Evolutionary conservation across 2,797 vertebrate genomes (phyloP), one percentile per base, ranked within the genome.

Genomic region (Hyperoplus immaculatus): DNA sequence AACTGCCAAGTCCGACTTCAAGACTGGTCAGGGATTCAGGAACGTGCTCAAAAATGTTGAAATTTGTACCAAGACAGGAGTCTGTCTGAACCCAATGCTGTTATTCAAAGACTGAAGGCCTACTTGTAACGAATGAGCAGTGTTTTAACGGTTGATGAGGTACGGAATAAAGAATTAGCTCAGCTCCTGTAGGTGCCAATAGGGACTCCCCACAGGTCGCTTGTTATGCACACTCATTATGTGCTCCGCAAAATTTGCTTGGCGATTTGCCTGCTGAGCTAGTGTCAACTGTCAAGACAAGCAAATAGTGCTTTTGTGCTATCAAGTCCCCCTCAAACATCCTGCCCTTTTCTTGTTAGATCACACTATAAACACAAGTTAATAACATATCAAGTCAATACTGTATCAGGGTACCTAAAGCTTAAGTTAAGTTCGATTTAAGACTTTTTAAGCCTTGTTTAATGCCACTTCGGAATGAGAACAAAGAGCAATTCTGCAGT

Each of bases 261-360:
- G 15, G 63, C 56, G 47, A 65, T 73, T 77, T 69, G 54, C 18
- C 69, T 65, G 51, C 53, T 11, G 53, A 45, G 29, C 51, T 16
- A 13, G 8, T 29, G 29, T 29, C 29, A 29, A 36, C 45, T 39
- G 51, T 60, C 18, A 47, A 59, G 15, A 68, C 49, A 69, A 78
- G 29, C 67, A 75, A 56, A 57, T n/a, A 10, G n/a, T 51, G 16
- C 13, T 53, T 75, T 42, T 67, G 61, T 76, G 43, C 71, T 58
- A 47, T 80, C 73, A 71, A 50, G 29, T 29, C 29, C 29, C 29
- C 29, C 3, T 29, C 3, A 29, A 29, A 29, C 29, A 29, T 29
- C 29, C 29, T 29, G 29, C 29, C 29, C 29, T 29, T 29, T 29
- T 29, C 29, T 29, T 29, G 29, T 29, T 29, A 29, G 29, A 29